Base-by-base conservation (phyloP, 2,888 invertebrate genomes). In the Nemotelus nigrinus region DNA sequence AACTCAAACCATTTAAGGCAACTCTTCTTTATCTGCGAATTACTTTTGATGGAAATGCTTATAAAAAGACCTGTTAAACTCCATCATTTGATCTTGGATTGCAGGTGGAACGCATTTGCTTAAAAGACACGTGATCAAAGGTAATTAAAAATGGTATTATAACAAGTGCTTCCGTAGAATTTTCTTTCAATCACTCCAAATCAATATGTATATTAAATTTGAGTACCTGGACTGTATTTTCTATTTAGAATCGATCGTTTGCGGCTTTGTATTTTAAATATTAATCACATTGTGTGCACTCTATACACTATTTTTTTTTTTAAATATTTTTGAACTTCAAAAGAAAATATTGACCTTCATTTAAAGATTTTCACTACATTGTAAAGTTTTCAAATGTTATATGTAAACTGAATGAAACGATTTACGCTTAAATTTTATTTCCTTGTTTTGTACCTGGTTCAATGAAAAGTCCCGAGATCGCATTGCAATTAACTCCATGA, bases 291-390 rank as follows among this genome's bases (percentile, higher is more conserved):
- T 43, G 57, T 71, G 71, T 71, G 71, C 71, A 71, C 47, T 55
- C 55, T 41, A 71, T 71, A 57, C 79, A 78, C 78, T n/a, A n/a
- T n/a, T n/a, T 58, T 80, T 80, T 80, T 78, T 78, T 80, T 78
- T 41, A 25, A 25, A 5, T 50, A 39, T 68, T 68, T 25, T 1
- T 25, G 25, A 25, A 25, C 25, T 25, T 25, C 25, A 25, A 25
- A 25, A 25, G 25, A 25, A 25, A 25, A 25, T 25, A 6, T 68
- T 25, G 76, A 68, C 75, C 77, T 80, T 77, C 78, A 77, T 79
- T 71, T 78, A 76, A 60, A 74, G 58, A 78, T 79, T 77, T 76
- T 76, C 63, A 71, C 72, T 72, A 44, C 25, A 71, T 75, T 47
- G 76, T 68, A 58, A 48, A 45, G 72, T 78, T 79, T 50, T 77